Conservation (phyloP, 2,888 invertebrate genomes). For the Microdon myrmicae region DNA sequence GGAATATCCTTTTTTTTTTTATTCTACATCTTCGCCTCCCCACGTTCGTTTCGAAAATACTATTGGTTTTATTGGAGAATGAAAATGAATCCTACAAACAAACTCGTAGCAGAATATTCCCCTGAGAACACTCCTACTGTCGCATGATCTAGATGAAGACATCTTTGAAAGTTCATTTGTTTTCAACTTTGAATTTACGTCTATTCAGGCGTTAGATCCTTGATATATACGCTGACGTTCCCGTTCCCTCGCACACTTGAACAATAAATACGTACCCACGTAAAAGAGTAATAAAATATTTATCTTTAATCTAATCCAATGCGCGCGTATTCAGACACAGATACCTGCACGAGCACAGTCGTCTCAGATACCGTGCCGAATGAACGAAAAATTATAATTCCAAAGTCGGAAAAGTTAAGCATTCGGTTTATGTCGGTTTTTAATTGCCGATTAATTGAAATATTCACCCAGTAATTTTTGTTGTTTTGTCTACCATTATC, state of each 20-base stretch:
- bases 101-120: too few relatives aligned
- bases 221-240: neutral
- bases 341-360: conserved; percentile 4
- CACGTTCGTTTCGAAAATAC: too few relatives aligned
- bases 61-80: too few relatives aligned
- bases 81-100: too few relatives aligned
- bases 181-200: conserved; percentile 24
- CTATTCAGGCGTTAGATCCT: neutral
- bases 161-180: conserved; percentile 22
- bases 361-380: too few relatives aligned
- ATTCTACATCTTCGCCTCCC: too few relatives aligned
- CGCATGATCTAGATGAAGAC: neutral
- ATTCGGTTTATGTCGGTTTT: conserved; percentile 42
- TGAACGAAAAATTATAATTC: conserved; percentile 37
- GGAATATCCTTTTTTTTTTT: conserved; percentile 17
- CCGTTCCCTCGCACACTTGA: too few relatives aligned
- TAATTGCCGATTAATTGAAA: conserved; percentile 44
- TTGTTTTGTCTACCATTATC: too few relatives aligned
- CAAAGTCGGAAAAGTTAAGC: conserved; percentile 34
- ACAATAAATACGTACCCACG: too few relatives aligned
- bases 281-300: neutral
- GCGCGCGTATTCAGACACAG: neutral
- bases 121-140: too few relatives aligned
- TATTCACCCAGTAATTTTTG: too few relatives aligned
- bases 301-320: too few relatives aligned